These are phyloP conservation scores for Crypturellus undulatus DNA, from an alignment of 2,113 vertebrate genomes.

Conservation along the genomic window DNA sequence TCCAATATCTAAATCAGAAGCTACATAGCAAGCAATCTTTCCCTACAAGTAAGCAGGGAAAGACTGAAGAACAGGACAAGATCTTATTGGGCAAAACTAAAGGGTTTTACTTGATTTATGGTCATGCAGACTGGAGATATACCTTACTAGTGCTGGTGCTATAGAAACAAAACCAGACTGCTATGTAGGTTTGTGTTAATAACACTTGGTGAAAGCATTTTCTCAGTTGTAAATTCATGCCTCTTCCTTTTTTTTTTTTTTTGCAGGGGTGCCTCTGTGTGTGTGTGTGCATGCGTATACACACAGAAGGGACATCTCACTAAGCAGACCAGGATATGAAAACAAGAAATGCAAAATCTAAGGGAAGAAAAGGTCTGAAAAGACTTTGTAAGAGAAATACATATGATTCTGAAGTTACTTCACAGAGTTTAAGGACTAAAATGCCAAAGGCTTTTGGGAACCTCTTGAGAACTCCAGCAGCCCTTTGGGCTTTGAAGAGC, in stretches of 20 bases:
- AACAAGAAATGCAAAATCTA: slow-evolving; percentile 1
- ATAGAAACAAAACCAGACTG: slow-evolving; percentile 58
- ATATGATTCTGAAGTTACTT: not conserved
- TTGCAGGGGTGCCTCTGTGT: not conserved
- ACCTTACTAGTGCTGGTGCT: slow-evolving; percentile 57
- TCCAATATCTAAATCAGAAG: slow-evolving; percentile 48
- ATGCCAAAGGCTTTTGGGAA: not conserved
- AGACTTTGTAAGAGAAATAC: not conserved
- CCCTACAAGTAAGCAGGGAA: not conserved
- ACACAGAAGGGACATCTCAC: not conserved
- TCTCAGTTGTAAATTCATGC: slow-evolving; percentile 18
- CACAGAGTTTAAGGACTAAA: not conserved
- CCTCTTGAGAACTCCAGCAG: not conserved
- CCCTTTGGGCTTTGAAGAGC: not conserved
- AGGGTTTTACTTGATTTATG: slow-evolving; percentile 54
- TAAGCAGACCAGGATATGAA: not conserved
- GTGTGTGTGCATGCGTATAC: no score
- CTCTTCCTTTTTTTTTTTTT: not conserved
- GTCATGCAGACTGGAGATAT: slow-evolving; percentile 40
- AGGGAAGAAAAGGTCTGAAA: not conserved
- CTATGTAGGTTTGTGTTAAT: slow-evolving; percentile 17
- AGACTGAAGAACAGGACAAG: not conserved
- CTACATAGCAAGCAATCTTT: not conserved
- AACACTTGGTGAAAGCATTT: slow-evolving; percentile 32
- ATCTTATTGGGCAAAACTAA: slow-evolving; percentile 45